Conservation (phyloP, 2,888 invertebrate genomes). For the Proisotoma minuta region DNA sequence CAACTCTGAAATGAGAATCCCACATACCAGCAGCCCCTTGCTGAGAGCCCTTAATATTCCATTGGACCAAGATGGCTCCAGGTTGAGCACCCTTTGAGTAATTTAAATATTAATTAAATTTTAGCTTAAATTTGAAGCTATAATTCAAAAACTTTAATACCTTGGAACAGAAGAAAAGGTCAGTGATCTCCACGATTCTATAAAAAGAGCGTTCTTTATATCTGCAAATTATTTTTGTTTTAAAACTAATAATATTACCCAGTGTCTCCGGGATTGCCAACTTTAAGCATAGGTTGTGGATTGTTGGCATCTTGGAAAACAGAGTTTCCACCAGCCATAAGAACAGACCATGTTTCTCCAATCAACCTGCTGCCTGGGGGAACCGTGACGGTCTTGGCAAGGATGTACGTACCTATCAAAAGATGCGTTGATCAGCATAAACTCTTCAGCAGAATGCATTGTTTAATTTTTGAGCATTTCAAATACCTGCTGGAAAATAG, state of each 20-base stretch:
- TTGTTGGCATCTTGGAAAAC: conserved; percentile 29
- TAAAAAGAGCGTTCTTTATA: too few relatives aligned
- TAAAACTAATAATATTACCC: too few relatives aligned
- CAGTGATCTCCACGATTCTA: conserved; percentile 39
- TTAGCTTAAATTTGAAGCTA: background rate
- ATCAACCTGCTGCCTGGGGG: conserved; percentile 36
- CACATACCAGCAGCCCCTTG: conserved; percentile 38
- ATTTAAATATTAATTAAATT: conserved; percentile 1
- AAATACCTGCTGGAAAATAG: conserved; percentile 40
- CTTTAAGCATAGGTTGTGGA: conserved; percentile 39
- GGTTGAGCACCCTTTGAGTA: conserved; percentile 39
- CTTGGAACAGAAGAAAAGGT: conserved; percentile 35
- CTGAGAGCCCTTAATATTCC: conserved; percentile 25
- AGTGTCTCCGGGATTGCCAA: conserved; percentile 33
- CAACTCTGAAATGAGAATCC: conserved; percentile 42
- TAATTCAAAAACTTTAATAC: background rate
- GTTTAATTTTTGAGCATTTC: too few relatives aligned
- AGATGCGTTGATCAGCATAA: too few relatives aligned
- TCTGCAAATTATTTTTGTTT: too few relatives aligned
- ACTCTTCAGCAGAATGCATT: too few relatives aligned
- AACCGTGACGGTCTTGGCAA: conserved; percentile 34
- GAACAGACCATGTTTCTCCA: conserved; percentile 40
- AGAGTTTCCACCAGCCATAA: conserved; percentile 40
- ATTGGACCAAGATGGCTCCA: conserved; percentile 41
- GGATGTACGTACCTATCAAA: conserved; percentile 37